Evolutionary conservation across 2,113 vertebrate species (phyloP).

Genomic region (Strix aluco): DNA sequence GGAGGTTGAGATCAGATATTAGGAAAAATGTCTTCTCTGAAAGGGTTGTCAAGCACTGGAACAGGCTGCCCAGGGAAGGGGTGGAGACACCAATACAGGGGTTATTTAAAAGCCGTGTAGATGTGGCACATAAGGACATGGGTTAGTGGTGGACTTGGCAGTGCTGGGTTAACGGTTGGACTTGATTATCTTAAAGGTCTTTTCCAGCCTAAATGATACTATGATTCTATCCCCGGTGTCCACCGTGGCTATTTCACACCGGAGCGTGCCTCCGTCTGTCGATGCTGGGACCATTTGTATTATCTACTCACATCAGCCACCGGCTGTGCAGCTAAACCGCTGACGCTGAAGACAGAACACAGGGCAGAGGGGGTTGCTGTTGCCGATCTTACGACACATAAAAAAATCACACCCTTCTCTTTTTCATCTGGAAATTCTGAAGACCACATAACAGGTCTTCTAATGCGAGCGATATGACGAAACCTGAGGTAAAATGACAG

Average conservation of each 20-base stretch:
- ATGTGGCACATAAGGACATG: background rate
- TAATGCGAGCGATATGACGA: accelerated
- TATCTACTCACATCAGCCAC: background rate
- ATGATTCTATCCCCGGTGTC: accelerated
- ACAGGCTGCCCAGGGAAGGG: background rate
- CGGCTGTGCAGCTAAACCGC: background rate
- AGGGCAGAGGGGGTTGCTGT: background rate
- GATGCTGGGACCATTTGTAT: accelerated
- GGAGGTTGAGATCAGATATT: too few relatives aligned
- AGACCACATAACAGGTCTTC: accelerated
- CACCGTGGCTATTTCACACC: accelerated
- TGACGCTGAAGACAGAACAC: background rate
- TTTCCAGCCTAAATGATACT: background rate
- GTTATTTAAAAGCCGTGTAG: background rate
- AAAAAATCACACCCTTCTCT: background rate
- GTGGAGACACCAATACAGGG: too few relatives aligned
- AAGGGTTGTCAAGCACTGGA: background rate
- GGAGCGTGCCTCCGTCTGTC: background rate
- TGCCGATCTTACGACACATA: background rate
- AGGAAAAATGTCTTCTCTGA: too few relatives aligned
- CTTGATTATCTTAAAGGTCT: background rate
- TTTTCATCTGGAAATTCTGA: background rate
- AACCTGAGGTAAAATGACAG: background rate
- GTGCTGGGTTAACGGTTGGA: background rate
- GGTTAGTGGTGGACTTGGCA: background rate